phyloP scores from a whole-genome alignment of 2,113 vertebrate genomes.

The Seriola dumerili region DNA sequence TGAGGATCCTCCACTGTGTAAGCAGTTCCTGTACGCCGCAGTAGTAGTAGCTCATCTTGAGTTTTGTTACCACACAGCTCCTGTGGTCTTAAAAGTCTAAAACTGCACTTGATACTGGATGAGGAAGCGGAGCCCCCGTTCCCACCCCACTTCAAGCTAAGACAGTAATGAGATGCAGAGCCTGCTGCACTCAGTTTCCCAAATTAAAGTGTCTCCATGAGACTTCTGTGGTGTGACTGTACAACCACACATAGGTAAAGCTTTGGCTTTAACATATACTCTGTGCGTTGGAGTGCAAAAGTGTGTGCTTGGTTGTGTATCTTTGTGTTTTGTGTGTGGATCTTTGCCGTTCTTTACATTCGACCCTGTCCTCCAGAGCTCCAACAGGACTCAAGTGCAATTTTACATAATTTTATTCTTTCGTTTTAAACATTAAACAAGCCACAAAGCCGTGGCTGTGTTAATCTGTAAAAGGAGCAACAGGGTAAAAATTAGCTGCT shows the following conservation, averaged over 20 bases:
- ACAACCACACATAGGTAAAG: not conserved
- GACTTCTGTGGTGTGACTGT: constrained; percentile 13
- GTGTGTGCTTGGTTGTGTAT: not conserved
- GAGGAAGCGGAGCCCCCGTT: not conserved
- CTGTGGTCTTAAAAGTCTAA: constrained; percentile 23
- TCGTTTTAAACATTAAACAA: not conserved
- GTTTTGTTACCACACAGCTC: not conserved
- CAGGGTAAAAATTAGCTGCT: not conserved
- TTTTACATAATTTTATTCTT: not conserved
- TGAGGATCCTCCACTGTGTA: constrained; percentile 12
- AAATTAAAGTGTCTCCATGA: constrained; percentile 52
- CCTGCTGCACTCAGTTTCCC: constrained; percentile 38
- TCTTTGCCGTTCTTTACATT: no score
- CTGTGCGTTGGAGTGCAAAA: not conserved
- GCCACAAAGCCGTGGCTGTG: no score
- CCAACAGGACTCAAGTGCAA: not conserved
- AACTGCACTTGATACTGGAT: constrained; percentile 16
- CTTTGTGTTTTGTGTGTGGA: no score
- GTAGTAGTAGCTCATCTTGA: not conserved
- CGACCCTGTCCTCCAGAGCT: not conserved
- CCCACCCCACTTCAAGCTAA: constrained; percentile 35
- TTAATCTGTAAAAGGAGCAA: no score
- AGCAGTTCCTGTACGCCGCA: not conserved
- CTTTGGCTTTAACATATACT: not conserved
- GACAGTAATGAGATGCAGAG: constrained; percentile 51